Percentiles rank a stretch among this genome's conserved stretches.
phyloP scores from a whole-genome alignment of 2,888 invertebrate species.

The Salticus scenicus region DNA sequence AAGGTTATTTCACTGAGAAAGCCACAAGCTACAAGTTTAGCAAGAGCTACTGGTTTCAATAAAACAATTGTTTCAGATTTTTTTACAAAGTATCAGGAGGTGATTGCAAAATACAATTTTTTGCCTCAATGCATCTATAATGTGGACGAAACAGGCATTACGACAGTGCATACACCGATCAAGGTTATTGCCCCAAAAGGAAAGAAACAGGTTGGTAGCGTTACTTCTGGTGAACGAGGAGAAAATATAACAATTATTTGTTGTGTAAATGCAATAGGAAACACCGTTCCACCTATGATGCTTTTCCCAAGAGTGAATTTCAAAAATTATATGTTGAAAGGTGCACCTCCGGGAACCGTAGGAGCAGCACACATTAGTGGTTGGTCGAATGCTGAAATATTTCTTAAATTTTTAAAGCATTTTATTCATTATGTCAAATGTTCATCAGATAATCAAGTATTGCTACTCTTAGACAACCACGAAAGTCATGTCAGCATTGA shows the following conservation, averaged over 20 bases:
- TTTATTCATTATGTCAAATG: slow-evolving; percentile 28
- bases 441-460: slow-evolving; percentile 5
- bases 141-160: slow-evolving; percentile 35
- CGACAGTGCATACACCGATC: slow-evolving; percentile 16
- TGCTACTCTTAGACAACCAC: slow-evolving; percentile 29
- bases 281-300: slow-evolving; percentile 75
- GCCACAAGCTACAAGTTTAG: slow-evolving; percentile 25
- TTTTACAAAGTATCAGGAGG: slow-evolving; percentile 20
- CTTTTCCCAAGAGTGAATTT: slow-evolving; percentile 77
- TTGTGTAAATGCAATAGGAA: slow-evolving; percentile 75
- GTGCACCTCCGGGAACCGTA: slow-evolving; percentile 81
- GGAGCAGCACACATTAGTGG: slow-evolving; percentile 73
- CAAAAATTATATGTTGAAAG: slow-evolving; percentile 81
- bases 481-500: slow-evolving; percentile 22
- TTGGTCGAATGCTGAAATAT: slow-evolving; percentile 25
- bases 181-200: slow-evolving; percentile 30
- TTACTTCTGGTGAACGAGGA: slow-evolving; percentile 35
- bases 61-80: slow-evolving; percentile 32
- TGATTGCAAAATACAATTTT: slow-evolving; percentile 30
- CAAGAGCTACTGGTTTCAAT: slow-evolving; percentile 34
- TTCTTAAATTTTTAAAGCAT: slow-evolving; percentile 30
- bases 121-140: slow-evolving; percentile 33
- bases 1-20: slow-evolving; percentile 32
- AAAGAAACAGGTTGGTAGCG: slow-evolving; percentile 30
- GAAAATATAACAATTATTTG: slow-evolving; percentile 33